These are phyloP conservation scores for Cataglyphis rosenhaueri DNA, from an alignment of 2,888 invertebrate genomes.

Conservation along the genomic window DNA sequence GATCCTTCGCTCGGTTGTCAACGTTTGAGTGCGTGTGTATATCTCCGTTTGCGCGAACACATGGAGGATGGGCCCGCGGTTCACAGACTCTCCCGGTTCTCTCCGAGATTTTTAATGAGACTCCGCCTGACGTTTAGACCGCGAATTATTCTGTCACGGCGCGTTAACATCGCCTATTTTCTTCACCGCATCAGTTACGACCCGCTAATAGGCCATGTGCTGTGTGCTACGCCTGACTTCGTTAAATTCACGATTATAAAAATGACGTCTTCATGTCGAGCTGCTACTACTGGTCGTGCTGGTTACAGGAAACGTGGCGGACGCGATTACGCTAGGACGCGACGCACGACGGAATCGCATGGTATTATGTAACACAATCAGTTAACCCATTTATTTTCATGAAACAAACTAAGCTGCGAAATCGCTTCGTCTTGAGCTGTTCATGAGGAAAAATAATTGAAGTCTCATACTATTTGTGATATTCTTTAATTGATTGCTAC, in stretches of 20 bases:
- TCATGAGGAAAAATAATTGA: neutral
- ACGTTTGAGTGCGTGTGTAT: neutral
- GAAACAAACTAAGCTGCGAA: conserved; percentile 5
- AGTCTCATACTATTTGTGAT: neutral
- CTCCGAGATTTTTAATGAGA: conserved; percentile 76
- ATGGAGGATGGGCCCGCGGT: conserved; percentile 11
- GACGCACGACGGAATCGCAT: conserved; percentile 3
- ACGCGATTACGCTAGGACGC: conserved; percentile 22
- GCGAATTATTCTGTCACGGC: conserved; percentile 83
- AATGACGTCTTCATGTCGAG: conserved; percentile 72
- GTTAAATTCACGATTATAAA: conserved; percentile 79
- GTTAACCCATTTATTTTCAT: conserved; percentile 25
- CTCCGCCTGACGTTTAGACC: conserved; percentile 72
- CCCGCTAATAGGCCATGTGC: conserved; percentile 79
- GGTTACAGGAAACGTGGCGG: conserved; percentile 17
- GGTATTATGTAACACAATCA: conserved; percentile 15
- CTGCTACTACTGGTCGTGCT: neutral
- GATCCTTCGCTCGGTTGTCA: conserved; percentile 37
- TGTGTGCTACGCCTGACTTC: conserved; percentile 65
- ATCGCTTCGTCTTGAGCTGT: neutral
- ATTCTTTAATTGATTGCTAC: neutral
- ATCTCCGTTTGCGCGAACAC: neutral
- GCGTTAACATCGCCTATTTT: conserved; percentile 78
- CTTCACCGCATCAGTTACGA: conserved; percentile 67
- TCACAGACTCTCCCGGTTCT: conserved; percentile 47